These are phyloP conservation scores for Drosophila truncata DNA, from an alignment of 1,140 invertebrate genomes.

Conservation along the genomic window DNA sequence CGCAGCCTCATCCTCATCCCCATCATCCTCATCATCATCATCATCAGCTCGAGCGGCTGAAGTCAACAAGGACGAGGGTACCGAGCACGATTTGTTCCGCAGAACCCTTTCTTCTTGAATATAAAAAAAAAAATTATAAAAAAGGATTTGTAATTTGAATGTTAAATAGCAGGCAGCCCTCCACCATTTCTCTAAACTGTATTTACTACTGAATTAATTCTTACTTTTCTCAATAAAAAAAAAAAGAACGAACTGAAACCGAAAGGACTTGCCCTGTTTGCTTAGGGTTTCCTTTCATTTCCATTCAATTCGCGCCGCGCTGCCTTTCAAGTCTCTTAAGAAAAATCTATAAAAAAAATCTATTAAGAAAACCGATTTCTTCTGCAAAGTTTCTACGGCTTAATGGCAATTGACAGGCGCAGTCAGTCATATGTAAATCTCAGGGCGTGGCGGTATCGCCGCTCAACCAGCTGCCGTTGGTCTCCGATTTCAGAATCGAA, in stretches of 20 bases:
- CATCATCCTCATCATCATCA: conserved; percentile 13
- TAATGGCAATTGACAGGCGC: conserved; percentile 77
- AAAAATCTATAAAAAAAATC: conserved; percentile 49
- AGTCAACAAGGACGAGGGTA: conserved; percentile 63
- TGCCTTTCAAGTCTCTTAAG: conserved; percentile 45
- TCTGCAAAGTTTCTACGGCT: conserved; percentile 43
- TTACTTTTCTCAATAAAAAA: conserved; percentile 55
- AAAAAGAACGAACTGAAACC: background rate
- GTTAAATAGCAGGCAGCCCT: conserved; percentile 69
- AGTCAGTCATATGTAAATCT: conserved; percentile 81
- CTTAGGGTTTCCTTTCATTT: conserved; percentile 69
- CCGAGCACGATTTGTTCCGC: conserved; percentile 57
- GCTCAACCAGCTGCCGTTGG: conserved; percentile 41
- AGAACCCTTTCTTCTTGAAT: conserved; percentile 27
- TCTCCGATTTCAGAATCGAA: conserved; percentile 49
- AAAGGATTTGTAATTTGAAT: conserved; percentile 84
- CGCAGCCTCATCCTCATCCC: background rate
- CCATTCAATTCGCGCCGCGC: conserved; percentile 39
- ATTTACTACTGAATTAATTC: conserved; percentile 83
- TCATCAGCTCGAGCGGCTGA: conserved; percentile 63
- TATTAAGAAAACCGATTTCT: conserved; percentile 68
- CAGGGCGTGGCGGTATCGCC: conserved; percentile 33
- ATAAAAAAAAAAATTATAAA: conserved; percentile 8
- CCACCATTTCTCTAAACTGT: conserved; percentile 57
- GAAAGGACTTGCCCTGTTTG: conserved; percentile 66